These are phyloP conservation scores for Phalacrocorax pelagicus DNA, from an alignment of 2,113 vertebrate species.

Conservation along the genomic window DNA sequence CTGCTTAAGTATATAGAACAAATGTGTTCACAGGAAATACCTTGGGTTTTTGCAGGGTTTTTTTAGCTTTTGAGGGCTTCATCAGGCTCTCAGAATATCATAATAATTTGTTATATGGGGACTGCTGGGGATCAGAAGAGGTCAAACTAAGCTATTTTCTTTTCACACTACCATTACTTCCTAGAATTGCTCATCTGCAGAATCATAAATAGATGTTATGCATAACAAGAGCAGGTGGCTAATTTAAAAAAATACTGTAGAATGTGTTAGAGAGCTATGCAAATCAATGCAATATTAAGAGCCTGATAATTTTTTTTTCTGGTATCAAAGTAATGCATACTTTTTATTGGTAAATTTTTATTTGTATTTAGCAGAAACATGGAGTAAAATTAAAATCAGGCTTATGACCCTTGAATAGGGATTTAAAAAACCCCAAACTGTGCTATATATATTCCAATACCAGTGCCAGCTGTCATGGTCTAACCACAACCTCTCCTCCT, in stretches of 20 bases:
- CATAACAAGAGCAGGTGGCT: neutral
- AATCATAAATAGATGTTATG: neutral
- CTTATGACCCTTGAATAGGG: neutral
- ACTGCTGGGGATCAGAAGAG: neutral
- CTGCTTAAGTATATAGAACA: neutral
- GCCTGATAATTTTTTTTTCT: neutral
- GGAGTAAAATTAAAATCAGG: neutral
- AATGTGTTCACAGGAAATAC: neutral
- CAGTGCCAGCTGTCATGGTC: neutral
- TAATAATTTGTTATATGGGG: neutral
- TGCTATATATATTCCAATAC: neutral
- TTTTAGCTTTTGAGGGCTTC: neutral
- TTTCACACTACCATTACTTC: neutral
- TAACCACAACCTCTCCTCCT: neutral
- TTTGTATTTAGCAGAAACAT: neutral
- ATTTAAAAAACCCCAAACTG: neutral
- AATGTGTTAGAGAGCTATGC: neutral
- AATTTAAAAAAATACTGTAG: neutral
- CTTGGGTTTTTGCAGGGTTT: fast-evolving
- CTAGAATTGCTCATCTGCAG: neutral
- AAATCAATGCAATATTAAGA: neutral
- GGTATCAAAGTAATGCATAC: neutral
- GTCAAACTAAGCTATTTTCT: neutral
- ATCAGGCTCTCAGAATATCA: neutral
- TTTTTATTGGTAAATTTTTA: neutral